These are phyloP conservation scores for Leucophora obtusa DNA, from an alignment of 2,888 invertebrate species.

Conservation along the genomic window DNA sequence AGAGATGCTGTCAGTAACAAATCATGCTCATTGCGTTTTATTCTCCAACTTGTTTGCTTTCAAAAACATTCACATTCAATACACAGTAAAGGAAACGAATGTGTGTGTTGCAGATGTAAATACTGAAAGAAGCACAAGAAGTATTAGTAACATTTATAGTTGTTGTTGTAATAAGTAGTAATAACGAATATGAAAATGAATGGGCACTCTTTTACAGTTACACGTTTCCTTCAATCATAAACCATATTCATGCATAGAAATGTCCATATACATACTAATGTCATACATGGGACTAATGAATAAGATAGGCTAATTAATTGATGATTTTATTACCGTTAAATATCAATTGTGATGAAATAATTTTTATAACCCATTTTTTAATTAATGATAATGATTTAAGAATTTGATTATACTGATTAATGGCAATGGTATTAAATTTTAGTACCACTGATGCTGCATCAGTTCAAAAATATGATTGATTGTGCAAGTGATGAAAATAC, in stretches of 20 bases:
- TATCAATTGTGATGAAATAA: no score
- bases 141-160: not conserved
- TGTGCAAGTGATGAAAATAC: no score
- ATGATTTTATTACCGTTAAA: no score
- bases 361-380: no score
- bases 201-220: not conserved
- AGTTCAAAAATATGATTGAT: no score
- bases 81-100: not conserved
- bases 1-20: conserved; percentile 63
- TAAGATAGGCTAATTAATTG: no score
- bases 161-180: not conserved
- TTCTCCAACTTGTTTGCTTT: conserved; percentile 34
- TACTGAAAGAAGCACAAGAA: not conserved
- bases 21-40: conserved; percentile 50
- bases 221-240: conserved; percentile 20
- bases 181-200: conserved; percentile 24
- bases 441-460: no score
- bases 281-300: no score
- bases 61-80: conserved; percentile 24
- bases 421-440: no score
- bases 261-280: conserved; percentile 2
- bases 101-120: not conserved
- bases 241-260: conserved; percentile 16
- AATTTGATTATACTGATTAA: no score
- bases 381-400: no score